Evolutionary conservation across 2,888 invertebrate species (phyloP).

Genomic region (Sarcophaga caerulescens): DNA sequence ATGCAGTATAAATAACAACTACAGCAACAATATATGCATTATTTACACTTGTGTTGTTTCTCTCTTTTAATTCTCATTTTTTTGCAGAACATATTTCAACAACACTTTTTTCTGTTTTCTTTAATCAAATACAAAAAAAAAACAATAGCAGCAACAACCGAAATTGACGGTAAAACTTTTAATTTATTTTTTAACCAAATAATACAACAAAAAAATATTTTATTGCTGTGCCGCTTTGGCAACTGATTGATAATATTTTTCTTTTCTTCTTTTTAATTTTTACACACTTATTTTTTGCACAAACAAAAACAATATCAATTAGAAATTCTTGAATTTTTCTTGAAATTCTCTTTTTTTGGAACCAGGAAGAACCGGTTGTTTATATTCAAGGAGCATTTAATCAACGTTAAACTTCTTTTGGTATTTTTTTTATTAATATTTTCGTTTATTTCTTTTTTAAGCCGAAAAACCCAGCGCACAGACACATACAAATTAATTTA

Average conservation of each 20-base stretch:
- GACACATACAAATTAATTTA: not conserved
- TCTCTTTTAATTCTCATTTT: slow-evolving; percentile 15
- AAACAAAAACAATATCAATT: slow-evolving; percentile 24
- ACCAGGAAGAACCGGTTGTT: slow-evolving; percentile 65
- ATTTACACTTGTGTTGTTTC: not conserved
- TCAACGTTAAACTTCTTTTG: slow-evolving; percentile 23
- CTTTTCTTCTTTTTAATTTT: slow-evolving; percentile 1
- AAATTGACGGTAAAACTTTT: slow-evolving; percentile 34
- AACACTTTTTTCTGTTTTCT: slow-evolving; percentile 31
- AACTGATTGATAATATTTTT: slow-evolving; percentile 57
- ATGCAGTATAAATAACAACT: not conserved
- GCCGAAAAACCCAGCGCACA: slow-evolving; percentile 1
- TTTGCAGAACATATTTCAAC: slow-evolving; percentile 47
- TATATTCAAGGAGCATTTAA: slow-evolving; percentile 49
- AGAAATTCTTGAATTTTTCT: slow-evolving; percentile 25
- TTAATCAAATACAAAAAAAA: slow-evolving; percentile 28
- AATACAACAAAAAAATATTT: slow-evolving; percentile 26
- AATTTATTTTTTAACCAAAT: slow-evolving; percentile 17
- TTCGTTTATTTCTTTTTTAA: slow-evolving; percentile 20
- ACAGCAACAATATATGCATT: slow-evolving; percentile 25
- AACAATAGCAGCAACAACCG: slow-evolving; percentile 12
- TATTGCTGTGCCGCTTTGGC: slow-evolving; percentile 40
- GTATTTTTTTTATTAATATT: not conserved
- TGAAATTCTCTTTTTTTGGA: slow-evolving; percentile 7
- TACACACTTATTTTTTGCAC: slow-evolving; percentile 30